Conservation (phyloP, 2,113 vertebrate genomes). For the Pluvianellus socialis region DNA sequence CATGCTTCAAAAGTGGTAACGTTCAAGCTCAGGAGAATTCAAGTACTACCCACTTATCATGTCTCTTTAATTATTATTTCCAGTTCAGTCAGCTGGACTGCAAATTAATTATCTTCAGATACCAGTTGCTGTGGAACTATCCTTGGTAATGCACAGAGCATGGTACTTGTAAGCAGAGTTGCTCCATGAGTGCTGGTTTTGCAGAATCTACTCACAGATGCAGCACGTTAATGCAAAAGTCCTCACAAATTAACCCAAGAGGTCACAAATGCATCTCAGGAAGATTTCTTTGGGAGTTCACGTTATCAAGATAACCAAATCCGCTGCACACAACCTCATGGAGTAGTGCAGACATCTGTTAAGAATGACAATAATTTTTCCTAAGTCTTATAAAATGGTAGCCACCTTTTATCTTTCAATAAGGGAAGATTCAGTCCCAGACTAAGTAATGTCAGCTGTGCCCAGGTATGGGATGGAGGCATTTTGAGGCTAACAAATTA, state of each 20-base stretch:
- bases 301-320: background rate
- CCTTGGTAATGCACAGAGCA: background rate
- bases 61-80: conserved; percentile 44
- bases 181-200: background rate
- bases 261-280: conserved; percentile 6
- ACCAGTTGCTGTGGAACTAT: background rate
- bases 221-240: background rate
- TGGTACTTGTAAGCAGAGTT: background rate
- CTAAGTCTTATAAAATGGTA: background rate
- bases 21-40: conserved; percentile 12
- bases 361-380: background rate
- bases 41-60: background rate
- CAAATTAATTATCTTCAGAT: conserved; percentile 8
- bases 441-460: background rate
- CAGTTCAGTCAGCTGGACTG: conserved; percentile 13
- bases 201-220: background rate
- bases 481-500: background rate
- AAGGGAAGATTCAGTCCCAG: background rate
- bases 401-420: background rate
- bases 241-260: conserved; percentile 23
- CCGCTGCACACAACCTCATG: background rate
- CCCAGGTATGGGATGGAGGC: background rate
- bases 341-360: background rate
- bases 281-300: background rate
- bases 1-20: conserved; percentile 28